Conservation (phyloP, 2,888 invertebrate genomes). For the Nephrocerus scutellatus region DNA sequence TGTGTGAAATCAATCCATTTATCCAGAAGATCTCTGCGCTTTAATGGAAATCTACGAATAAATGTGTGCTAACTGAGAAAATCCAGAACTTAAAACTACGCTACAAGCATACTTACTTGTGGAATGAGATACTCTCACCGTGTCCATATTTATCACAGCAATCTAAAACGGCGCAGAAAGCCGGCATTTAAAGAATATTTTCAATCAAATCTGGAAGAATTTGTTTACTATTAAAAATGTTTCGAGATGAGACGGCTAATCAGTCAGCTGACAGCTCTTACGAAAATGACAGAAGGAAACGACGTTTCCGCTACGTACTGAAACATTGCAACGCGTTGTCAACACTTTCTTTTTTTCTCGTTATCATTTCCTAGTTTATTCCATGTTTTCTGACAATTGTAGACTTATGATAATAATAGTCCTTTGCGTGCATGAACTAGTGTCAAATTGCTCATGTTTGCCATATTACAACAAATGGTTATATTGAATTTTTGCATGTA, state of each 20-base stretch:
- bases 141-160: slow-evolving; percentile 45
- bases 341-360: no score
- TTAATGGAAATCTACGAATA: slow-evolving; percentile 41
- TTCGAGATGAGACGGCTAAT: not conserved
- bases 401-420: no score
- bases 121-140: slow-evolving; percentile 43
- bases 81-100: not conserved
- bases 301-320: no score
- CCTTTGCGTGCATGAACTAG: no score
- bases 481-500: no score
- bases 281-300: no score
- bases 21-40: slow-evolving; percentile 35
- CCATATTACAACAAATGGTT: no score
- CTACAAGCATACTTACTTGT: slow-evolving; percentile 33
- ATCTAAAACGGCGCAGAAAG: slow-evolving; percentile 43
- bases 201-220: not conserved
- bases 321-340: no score
- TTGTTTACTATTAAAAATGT: not conserved
- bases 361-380: no score
- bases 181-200: slow-evolving; percentile 34
- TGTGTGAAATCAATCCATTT: slow-evolving; percentile 44
- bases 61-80: not conserved
- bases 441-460: no score
- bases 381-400: no score
- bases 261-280: slow-evolving; percentile 6